Conservation (phyloP, 1,140 invertebrate species). For the Aradophagus sp. region DNA sequence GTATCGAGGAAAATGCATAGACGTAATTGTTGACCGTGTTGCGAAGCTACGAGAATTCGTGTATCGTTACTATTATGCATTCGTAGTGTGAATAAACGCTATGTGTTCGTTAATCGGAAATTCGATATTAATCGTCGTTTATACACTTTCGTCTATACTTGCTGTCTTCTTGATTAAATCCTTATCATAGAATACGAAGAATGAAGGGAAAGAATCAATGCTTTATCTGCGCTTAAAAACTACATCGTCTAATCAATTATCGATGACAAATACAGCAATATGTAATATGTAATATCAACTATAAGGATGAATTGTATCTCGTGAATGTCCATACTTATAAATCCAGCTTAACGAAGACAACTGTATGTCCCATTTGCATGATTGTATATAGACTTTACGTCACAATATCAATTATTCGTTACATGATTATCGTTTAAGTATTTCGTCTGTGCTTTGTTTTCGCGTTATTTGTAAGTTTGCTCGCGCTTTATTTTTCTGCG, state of each 20-base stretch:
- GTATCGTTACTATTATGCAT: slow-evolving; percentile 29
- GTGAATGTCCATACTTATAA: slow-evolving; percentile 25
- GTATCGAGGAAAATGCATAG: slow-evolving; percentile 45
- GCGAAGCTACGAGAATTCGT: slow-evolving; percentile 64
- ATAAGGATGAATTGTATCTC: slow-evolving; percentile 30
- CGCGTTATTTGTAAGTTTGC: slow-evolving; percentile 5
- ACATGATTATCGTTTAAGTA: slow-evolving; percentile 19
- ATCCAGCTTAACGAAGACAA: slow-evolving; percentile 35
- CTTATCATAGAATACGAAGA: slow-evolving; percentile 26
- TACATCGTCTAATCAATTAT: slow-evolving; percentile 36
- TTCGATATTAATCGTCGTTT: slow-evolving; percentile 48
- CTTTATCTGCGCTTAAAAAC: slow-evolving; percentile 40
- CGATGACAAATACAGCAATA: slow-evolving; percentile 34
- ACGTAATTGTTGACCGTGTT: slow-evolving; percentile 59
- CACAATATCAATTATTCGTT: slow-evolving; percentile 33
- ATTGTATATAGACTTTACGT: slow-evolving; percentile 25
- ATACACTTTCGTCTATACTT: slow-evolving; percentile 34
- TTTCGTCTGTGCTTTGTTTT: slow-evolving; percentile 10
- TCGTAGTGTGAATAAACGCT: slow-evolving; percentile 33
- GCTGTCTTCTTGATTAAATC: slow-evolving; percentile 12
- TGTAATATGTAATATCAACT: slow-evolving; percentile 23
- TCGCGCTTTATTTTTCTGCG: no score
- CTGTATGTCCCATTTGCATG: slow-evolving; percentile 15
- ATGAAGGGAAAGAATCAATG: slow-evolving; percentile 42
- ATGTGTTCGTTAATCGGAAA: slow-evolving; percentile 39